phyloP scores from a whole-genome alignment of 1,140 invertebrate genomes.

The Mya arenaria region DNA sequence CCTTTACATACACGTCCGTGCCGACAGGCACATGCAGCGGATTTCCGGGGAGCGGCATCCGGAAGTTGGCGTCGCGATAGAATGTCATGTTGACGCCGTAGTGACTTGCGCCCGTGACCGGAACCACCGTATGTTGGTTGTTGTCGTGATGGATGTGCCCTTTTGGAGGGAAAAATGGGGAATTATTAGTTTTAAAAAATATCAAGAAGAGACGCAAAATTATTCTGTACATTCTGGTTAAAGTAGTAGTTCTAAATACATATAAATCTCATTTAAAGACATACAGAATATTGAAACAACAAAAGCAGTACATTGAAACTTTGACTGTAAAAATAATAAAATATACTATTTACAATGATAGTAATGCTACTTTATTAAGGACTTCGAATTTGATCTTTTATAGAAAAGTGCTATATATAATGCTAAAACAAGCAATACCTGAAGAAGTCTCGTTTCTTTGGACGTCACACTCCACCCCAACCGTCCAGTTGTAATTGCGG shows the following conservation, averaged over 20 bases:
- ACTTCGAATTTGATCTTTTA: background rate
- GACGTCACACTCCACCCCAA: constrained; percentile 11
- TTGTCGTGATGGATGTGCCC: background rate
- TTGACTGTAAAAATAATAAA: background rate
- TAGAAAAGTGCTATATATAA: background rate
- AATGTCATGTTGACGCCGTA: constrained; percentile 36
- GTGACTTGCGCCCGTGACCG: background rate
- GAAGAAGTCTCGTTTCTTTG: background rate
- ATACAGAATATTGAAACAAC: background rate
- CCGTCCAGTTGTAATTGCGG: constrained; percentile 18
- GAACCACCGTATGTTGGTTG: background rate
- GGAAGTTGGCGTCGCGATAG: constrained; percentile 34
- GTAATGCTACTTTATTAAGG: background rate
- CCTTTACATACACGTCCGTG: constrained; percentile 51
- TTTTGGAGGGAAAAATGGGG: too few species aligned
- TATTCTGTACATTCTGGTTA: too few species aligned
- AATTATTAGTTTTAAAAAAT: too few species aligned
- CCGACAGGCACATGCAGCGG: constrained; percentile 41
- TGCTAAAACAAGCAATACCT: too few species aligned
- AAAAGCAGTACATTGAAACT: too few species aligned
- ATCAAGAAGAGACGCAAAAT: background rate
- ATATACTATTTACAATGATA: background rate
- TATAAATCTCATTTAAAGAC: background rate
- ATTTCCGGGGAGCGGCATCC: background rate
- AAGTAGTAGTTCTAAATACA: too few species aligned